A percentile compares a stretch with the other conserved stretches of the same genome.
Conservation (phyloP, 2,113 vertebrate genomes). For the Myiagra hebetior region DNA sequence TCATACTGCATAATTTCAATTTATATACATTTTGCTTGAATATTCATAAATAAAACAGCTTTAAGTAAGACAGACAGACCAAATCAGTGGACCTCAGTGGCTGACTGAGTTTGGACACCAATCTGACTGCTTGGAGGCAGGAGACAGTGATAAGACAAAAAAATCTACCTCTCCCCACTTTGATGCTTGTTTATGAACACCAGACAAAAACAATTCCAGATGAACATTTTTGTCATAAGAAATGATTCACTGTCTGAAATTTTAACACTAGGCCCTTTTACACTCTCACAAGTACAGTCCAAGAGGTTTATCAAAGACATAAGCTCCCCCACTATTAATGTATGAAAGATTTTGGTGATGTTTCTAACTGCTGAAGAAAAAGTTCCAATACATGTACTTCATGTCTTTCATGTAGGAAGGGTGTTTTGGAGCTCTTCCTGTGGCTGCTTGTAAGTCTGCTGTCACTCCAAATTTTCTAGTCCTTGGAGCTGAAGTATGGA, state of each 20-base stretch:
- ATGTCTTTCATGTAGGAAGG: background rate
- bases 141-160: background rate
- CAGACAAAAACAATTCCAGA: background rate
- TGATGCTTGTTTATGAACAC: background rate
- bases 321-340: background rate
- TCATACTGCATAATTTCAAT: background rate
- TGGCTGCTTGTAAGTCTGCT: background rate
- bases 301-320: background rate
- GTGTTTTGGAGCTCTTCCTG: background rate
- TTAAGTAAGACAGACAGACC: background rate
- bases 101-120: background rate
- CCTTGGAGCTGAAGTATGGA: background rate
- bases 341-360: background rate
- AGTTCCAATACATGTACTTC: background rate
- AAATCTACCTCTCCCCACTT: background rate
- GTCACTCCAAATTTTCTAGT: background rate
- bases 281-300: background rate
- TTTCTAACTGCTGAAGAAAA: background rate
- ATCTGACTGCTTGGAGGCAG: background rate
- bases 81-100: background rate
- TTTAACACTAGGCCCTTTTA: background rate
- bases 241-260: background rate
- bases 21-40: background rate
- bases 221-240: background rate
- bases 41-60: background rate